These are phyloP conservation scores for Temnothorax ravouxi DNA, from an alignment of 2,888 invertebrate genomes.

Conservation along the genomic window DNA sequence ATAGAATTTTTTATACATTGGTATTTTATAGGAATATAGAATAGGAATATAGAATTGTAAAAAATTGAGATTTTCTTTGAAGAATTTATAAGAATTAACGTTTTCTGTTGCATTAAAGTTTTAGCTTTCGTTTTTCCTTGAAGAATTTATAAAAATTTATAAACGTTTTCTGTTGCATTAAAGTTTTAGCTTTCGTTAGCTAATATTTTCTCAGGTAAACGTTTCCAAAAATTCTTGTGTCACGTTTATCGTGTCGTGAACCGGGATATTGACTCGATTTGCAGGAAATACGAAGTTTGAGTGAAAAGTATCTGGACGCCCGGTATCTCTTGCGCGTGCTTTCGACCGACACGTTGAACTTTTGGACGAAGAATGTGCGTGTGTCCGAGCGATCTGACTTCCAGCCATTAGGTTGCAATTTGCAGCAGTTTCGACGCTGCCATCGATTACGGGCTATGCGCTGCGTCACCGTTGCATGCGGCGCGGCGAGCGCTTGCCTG, in stretches of 20 bases:
- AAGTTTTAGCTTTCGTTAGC: background rate
- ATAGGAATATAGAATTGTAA: background rate
- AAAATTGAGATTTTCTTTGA: background rate
- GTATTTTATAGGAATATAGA: background rate
- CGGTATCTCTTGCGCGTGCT: conserved; percentile 4
- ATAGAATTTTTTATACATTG: background rate
- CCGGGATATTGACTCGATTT: conserved; percentile 51
- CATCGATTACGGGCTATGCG: conserved; percentile 55
- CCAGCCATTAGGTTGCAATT: conserved; percentile 49
- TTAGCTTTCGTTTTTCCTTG: background rate
- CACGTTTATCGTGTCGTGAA: background rate
- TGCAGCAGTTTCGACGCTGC: conserved; percentile 38
- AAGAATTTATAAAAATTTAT: background rate
- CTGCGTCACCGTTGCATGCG: conserved; percentile 38
- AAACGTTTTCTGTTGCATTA: background rate
- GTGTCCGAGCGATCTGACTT: conserved; percentile 18
- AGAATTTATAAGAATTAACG: background rate
- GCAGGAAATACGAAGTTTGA: conserved; percentile 15
- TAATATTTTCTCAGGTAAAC: background rate
- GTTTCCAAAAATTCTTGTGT: background rate
- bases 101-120: background rate
- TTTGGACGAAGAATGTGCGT: conserved; percentile 20
- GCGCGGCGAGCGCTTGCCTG: background rate
- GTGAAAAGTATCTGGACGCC: conserved; percentile 22
- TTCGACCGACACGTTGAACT: conserved; percentile 37